Evolutionary conservation across 1,140 invertebrate species (phyloP).

Genomic region (Achroia grisella): DNA sequence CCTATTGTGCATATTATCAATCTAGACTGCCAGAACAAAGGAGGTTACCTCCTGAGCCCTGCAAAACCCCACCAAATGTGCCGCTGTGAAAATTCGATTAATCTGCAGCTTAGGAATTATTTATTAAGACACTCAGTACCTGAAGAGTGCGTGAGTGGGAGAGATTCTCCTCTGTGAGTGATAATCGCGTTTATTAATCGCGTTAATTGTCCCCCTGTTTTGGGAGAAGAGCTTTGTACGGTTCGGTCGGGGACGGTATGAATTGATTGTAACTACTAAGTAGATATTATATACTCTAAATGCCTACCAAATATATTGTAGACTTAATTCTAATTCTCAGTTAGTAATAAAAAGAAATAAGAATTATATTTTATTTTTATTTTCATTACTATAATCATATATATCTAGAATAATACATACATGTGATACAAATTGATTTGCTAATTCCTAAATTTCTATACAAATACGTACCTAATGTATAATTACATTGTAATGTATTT

Average conservation of each 20-base stretch:
- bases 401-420: no score
- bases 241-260: slow-evolving; percentile 41
- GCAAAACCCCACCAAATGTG: slow-evolving; percentile 61
- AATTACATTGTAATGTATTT: no score
- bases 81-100: slow-evolving; percentile 55
- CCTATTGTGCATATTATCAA: slow-evolving; percentile 88
- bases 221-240: neutral
- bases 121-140: slow-evolving; percentile 65
- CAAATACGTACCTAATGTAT: no score
- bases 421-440: no score
- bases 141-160: slow-evolving; percentile 54
- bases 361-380: neutral
- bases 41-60: slow-evolving; percentile 47
- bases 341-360: slow-evolving; percentile 4
- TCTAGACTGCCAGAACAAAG: slow-evolving; percentile 80
- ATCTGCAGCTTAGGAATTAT: slow-evolving; percentile 47
- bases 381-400: slow-evolving; percentile 2
- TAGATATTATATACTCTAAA: slow-evolving; percentile 42
- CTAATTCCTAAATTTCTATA: no score
- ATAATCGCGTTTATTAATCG: no score
- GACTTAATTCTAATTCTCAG: slow-evolving; percentile 33
- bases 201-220: slow-evolving; percentile 19
- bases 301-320: slow-evolving; percentile 26
- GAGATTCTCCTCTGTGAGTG: slow-evolving; percentile 23
- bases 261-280: slow-evolving; percentile 66